These are phyloP conservation scores for Poecilia gillii DNA, from an alignment of 2,797 vertebrate genomes.

Conservation along the genomic window DNA sequence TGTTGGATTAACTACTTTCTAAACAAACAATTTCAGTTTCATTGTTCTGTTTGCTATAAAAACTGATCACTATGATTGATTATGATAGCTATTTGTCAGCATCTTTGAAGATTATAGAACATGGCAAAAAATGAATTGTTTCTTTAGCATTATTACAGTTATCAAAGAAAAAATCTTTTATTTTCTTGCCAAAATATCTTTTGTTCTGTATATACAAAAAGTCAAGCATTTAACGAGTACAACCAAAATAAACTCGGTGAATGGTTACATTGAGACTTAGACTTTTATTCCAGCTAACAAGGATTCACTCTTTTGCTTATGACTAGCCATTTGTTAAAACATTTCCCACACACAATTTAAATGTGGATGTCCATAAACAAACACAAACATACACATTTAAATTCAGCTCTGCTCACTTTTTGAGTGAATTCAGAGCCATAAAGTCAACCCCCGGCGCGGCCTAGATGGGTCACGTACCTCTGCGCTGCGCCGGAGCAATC, in stretches of 20 bases:
- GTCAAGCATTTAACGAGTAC: conserved; percentile 18
- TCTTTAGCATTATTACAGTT: not conserved
- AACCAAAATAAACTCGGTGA: not conserved
- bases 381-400: conserved; percentile 12
- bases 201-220: not conserved
- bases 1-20: not conserved
- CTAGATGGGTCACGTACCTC: conserved; percentile 64
- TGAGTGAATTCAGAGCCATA: conserved; percentile 46
- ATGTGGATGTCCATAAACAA: conserved; percentile 12
- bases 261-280: not conserved
- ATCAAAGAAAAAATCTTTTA: not conserved
- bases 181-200: not conserved
- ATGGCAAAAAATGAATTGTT: not conserved
- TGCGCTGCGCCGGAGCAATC: conserved; percentile 69
- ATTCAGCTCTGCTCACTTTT: conserved; percentile 55
- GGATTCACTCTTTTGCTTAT: conserved; percentile 1
- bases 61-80: not conserved
- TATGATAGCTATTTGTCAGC: not conserved
- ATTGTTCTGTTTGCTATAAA: not conserved
- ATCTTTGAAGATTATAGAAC: not conserved
- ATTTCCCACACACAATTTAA: conserved; percentile 9
- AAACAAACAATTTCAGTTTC: not conserved
- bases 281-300: conserved; percentile 9
- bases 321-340: conserved; percentile 28
- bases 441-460: conserved; percentile 38